A percentile compares a stretch with the other conserved stretches of the same genome.
Conservation (phyloP, 2,888 invertebrate species). For the Papilio gigon region DNA sequence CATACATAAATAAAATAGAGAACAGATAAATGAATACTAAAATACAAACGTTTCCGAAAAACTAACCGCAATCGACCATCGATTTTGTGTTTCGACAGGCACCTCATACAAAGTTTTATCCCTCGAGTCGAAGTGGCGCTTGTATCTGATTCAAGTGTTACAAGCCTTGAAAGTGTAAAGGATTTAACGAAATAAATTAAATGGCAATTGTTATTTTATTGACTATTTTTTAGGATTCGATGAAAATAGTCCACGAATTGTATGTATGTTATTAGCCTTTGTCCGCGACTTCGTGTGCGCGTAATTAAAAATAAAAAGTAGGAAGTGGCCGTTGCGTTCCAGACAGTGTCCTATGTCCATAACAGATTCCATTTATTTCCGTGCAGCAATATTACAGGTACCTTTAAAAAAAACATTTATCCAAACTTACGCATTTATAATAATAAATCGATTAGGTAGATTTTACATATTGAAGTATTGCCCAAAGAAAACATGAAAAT, state of each 20-base stretch:
- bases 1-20: too few species aligned
- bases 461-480: too few species aligned
- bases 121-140: not conserved
- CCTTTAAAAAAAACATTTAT: too few species aligned
- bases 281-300: too few species aligned
- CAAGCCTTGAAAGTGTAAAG: not conserved
- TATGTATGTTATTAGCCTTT: not conserved
- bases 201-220: not conserved
- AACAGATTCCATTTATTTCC: too few species aligned
- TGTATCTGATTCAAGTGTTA: slow-evolving; percentile 7
- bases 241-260: not conserved
- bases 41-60: not conserved
- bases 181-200: slow-evolving; percentile 1
- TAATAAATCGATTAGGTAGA: too few species aligned
- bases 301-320: too few species aligned
- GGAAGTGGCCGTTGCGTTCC: too few species aligned
- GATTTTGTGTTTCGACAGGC: slow-evolving; percentile 4
- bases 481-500: not conserved
- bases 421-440: too few species aligned
- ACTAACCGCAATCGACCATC: slow-evolving; percentile 5
- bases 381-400: too few species aligned
- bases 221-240: not conserved
- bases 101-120: slow-evolving; percentile 4
- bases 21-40: not conserved
- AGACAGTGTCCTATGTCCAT: too few species aligned